Base-by-base conservation (phyloP, 1,140 invertebrate species). In the Orussus abietinus region DNA sequence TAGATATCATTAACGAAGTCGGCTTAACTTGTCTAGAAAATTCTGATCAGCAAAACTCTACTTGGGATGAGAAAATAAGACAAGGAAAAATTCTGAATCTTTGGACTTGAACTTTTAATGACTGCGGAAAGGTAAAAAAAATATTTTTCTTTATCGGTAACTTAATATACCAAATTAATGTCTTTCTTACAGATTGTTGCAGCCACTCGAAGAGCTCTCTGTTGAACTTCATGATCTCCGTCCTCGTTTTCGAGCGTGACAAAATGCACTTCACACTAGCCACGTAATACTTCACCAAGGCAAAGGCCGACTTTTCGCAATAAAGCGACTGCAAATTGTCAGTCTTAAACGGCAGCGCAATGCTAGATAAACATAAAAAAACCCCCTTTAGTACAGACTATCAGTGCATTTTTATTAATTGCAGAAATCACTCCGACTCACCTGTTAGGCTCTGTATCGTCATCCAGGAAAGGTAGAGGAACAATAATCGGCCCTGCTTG, bases 121-220 rank as follows among this genome's bases (percentile, higher is more conserved):
- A n/a, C n/a, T n/a, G n/a, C n/a, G n/a, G n/a, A n/a, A n/a, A n/a
- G n/a, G n/a, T n/a, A n/a, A n/a, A n/a, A n/a, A n/a, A n/a, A n/a
- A n/a, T n/a, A n/a, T n/a, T n/a, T n/a, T n/a, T n/a, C n/a, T n/a
- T n/a, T n/a, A n/a, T n/a, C n/a, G n/a, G n/a, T n/a, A n/a, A n/a
- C n/a, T n/a, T n/a, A n/a, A n/a, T n/a, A n/a, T n/a, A n/a, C n/a
- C n/a, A n/a, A n/a, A n/a, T n/a, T n/a, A n/a, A n/a, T n/a, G n/a
- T n/a, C n/a, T n/a, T n/a, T n/a, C 55, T 41, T 62, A 66, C 62
- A 21, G 50, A 59, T 53, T 55, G 39, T 40, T 46, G 45, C 57
- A 82, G 74, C 77, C 78, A 82, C 20, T 69, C 52, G 61, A 69
- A 77, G 13, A 81, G 59, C 30, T 78, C 70, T 38, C 69, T 74